A percentile compares a stretch with the other conserved stretches of the same genome.
These are phyloP conservation scores for Indicator indicator DNA, from an alignment of 2,113 vertebrate genomes.

Conservation along the genomic window DNA sequence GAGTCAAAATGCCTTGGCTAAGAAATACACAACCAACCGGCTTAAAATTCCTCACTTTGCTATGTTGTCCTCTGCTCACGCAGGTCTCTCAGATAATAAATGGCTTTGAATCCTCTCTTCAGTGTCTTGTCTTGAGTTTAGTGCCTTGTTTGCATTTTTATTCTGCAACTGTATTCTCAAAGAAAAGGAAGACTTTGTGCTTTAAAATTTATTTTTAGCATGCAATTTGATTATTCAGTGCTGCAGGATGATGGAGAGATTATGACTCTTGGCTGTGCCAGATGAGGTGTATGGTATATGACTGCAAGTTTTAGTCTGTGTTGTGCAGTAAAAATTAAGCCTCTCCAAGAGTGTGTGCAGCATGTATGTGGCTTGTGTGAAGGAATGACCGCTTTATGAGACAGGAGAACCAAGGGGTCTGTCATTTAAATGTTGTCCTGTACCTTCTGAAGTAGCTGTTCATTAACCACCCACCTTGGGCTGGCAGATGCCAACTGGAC, in stretches of 20 bases:
- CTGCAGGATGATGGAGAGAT: background rate
- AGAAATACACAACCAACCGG: background rate
- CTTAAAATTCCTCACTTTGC: background rate
- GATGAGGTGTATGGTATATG: background rate
- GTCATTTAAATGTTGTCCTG: accelerated
- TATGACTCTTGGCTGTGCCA: background rate
- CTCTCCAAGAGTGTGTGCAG: background rate
- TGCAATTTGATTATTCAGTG: background rate
- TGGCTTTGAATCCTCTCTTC: background rate
- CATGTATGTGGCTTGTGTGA: background rate
- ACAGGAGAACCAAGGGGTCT: background rate
- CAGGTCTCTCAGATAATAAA: accelerated
- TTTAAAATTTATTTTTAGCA: background rate
- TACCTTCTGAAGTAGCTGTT: background rate
- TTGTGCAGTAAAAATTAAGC: background rate
- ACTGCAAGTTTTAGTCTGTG: background rate
- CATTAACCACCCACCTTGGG: background rate
- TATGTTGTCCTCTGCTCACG: background rate
- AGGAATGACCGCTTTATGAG: background rate
- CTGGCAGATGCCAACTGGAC: background rate
- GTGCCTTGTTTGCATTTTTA: background rate
- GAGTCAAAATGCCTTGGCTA: background rate
- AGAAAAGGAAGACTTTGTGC: background rate
- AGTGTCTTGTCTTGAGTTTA: background rate
- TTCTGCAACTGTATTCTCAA: background rate